Base-by-base conservation (phyloP, 2,888 invertebrate genomes). In the Caenorhabditis angaria region DNA sequence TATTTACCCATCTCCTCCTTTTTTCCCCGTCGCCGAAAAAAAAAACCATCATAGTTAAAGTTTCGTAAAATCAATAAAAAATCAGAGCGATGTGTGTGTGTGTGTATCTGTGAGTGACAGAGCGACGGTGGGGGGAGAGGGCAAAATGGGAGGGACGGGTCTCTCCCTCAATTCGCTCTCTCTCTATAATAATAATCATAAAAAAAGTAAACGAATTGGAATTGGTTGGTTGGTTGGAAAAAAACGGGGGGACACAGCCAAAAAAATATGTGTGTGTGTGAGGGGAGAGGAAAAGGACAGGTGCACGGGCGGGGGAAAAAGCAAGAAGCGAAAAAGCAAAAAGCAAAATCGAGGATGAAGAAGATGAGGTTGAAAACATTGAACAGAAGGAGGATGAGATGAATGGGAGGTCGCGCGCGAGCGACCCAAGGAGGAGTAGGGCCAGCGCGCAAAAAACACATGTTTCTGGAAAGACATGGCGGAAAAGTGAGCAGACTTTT, bases 31-130 rank as follows among this genome's bases (percentile, higher is more conserved):
- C 41, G 18, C 8, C 41, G 41, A 41, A 32, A 32, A 32, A 32
- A 32, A 32, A 41, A 18, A n/a, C n/a, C n/a, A n/a, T n/a, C n/a
- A n/a, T n/a, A 32, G 28, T 25, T n/a, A 55, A 27, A 24, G 55
- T 25, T n/a, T 22, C 56, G 41, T 25, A 63, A 69, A 63, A 32
- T 69, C 50, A 63, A 63, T 69, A 63, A 69, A 63, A 69, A 63
- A 56, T 60, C 51, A 54, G 53, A 68, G 35, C 29, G 55, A 55
- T 55, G 62, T 51, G 61, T 29, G 66, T 18, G 28, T 54, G 63
- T 50, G 24, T 53, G 59, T 22, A 25, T 24, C 28, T 51, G 65
- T 8, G 47, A 18, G 51, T 22, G 22, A n/a, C n/a, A n/a, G n/a
- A n/a, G n/a, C n/a, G n/a, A n/a, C 14, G 35, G 35, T 6, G 8